Base-by-base conservation (phyloP, 1,140 invertebrate species). In the Nasonia giraulti region DNA sequence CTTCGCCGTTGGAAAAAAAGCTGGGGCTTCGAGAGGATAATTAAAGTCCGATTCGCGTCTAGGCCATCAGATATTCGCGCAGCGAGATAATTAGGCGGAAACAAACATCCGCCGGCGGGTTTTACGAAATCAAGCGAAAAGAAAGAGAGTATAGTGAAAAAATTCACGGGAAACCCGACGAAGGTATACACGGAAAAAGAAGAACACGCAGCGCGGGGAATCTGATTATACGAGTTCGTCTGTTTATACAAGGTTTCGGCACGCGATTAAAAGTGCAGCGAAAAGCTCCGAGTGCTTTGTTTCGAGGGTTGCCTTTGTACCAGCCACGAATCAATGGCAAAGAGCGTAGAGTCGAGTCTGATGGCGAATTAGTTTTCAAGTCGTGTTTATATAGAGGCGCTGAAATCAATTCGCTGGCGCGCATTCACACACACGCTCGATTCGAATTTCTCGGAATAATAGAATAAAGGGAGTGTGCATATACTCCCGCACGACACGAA, bases 191-290 rank as follows among this genome's bases (percentile, higher is more conserved):
- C 44, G 11, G 11, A 55, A 12, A 27, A 68, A 76, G 20, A 82
- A 47, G 80, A 82, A 23, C 12, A n/a, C 31, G 55, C 8, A 5
- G 27, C 27, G 27, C 2, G 12, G 17, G 12, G n/a, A 80, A 80
- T 80, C 37, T 80, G 66, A 80, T 80, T 80, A n/a, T 62, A 62
- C 7, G 11, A 80, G 78, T 80, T 80, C 69, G 62, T 44, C 62
- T 37, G 40, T 47, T 80, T 69, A 6, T 37, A 80, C 79, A 69
- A 80, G 37, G 66, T 69, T 69, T 80, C 79, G n/a, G 71, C 79
- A 69, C 27, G 31, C 66, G 50, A 33, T 31, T 71, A 71, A 71
- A 71, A 71, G 27, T 31, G 27, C 2, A 66, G 62, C n/a, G 2
- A 71, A 71, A 71, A 5, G 55, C 6, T 62, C 20, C 20, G 10